Evolutionary conservation across 2,113 vertebrate species (phyloP).

Genomic region (Harpagus bidentatus): DNA sequence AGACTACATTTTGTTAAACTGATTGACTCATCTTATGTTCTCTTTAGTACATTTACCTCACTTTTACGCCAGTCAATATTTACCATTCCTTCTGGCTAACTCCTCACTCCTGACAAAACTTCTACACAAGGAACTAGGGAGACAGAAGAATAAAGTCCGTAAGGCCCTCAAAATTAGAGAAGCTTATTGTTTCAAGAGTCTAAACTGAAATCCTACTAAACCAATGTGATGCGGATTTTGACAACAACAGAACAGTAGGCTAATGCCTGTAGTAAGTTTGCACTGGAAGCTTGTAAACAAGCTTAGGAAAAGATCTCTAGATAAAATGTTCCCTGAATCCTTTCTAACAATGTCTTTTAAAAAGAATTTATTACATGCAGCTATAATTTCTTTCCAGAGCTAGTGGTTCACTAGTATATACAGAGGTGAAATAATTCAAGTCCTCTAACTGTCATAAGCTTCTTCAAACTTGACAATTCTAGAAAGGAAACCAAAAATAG

Average conservation of each 20-base stretch:
- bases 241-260: neutral
- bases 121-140: neutral
- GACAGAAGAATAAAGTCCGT: neutral
- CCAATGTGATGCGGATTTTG: neutral
- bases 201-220: slow-evolving; percentile 46
- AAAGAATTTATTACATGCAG: neutral
- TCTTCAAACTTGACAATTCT: neutral
- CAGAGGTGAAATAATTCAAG: neutral
- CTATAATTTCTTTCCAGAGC: neutral
- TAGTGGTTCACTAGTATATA: neutral
- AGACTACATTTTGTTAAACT: neutral
- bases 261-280: neutral
- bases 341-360: neutral
- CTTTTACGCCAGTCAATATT: neutral
- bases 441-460: neutral
- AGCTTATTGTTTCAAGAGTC: slow-evolving; percentile 38
- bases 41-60: neutral
- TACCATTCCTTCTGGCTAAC: neutral
- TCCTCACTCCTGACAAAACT: neutral
- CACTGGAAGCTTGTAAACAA: neutral
- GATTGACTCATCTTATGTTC: neutral
- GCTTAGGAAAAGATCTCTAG: neutral
- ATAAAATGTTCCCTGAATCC: neutral
- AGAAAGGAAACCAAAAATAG: neutral
- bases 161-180: neutral